These are phyloP conservation scores for Parotocinclus haroldoi DNA, from an alignment of 2,797 vertebrate species.

Conservation along the genomic window DNA sequence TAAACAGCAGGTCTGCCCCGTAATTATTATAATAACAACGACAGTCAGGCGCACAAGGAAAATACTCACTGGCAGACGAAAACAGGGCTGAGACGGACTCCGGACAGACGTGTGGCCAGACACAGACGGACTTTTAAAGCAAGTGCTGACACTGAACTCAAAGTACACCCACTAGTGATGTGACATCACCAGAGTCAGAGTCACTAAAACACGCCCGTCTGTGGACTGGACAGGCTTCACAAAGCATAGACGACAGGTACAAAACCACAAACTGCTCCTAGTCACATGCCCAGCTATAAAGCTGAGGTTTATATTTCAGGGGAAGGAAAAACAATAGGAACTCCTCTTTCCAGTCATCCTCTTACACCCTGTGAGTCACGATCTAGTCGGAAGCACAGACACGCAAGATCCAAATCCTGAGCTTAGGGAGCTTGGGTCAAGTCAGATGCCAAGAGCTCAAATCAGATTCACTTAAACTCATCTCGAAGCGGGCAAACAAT, in stretches of 20 bases:
- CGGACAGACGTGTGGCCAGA: slow-evolving; percentile 27
- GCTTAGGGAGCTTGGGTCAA: background rate
- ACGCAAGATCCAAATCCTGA: slow-evolving; percentile 12
- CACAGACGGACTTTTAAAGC: slow-evolving; percentile 38
- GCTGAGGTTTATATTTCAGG: background rate
- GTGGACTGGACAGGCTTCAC: background rate
- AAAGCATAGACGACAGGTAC: background rate
- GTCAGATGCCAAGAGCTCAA: background rate
- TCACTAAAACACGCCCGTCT: background rate
- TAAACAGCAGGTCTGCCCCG: slow-evolving; percentile 3
- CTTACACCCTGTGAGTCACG: slow-evolving; percentile 15
- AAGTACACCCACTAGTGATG: slow-evolving; percentile 39
- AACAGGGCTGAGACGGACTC: slow-evolving; percentile 1
- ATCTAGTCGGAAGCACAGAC: background rate
- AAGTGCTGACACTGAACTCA: slow-evolving; percentile 28
- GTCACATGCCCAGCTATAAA: too few species aligned
- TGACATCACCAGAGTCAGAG: slow-evolving; percentile 37
- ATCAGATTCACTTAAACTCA: slow-evolving; percentile 9
- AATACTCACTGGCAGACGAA: slow-evolving; percentile 39
- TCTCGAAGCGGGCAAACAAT: slow-evolving; percentile 1
- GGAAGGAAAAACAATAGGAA: background rate
- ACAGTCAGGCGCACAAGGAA: too few species aligned
- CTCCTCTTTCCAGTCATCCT: slow-evolving; percentile 2
- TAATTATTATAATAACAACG: too few species aligned
- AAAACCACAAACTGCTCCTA: background rate